Percentiles rank a stretch among this genome's conserved stretches.
Conservation (phyloP, 2,888 invertebrate species). For the Caenorhabditis drosophilae region DNA sequence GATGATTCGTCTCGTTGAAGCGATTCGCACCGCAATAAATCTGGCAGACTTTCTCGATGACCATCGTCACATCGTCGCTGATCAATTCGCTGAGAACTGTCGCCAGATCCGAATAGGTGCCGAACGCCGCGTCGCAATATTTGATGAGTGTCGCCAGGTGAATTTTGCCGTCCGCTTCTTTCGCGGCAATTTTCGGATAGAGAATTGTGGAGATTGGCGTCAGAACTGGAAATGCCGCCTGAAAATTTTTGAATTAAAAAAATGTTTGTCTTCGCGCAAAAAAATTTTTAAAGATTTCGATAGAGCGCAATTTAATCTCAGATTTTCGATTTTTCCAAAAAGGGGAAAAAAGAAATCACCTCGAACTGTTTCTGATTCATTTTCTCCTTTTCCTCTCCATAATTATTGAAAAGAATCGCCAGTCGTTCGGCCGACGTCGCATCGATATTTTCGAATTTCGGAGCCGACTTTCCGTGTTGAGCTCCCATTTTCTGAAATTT, state of each 20-base stretch:
- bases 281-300: no score
- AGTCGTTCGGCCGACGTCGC: not conserved
- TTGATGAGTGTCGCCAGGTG: not conserved
- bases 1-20: not conserved
- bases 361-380: slow-evolving; percentile 2
- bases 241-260: no score
- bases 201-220: not conserved
- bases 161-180: not conserved
- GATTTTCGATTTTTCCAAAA: no score
- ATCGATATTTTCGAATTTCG: slow-evolving; percentile 10
- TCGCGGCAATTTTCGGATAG: not conserved
- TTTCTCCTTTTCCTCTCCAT: not conserved
- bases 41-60: not conserved
- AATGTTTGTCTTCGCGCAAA: no score
- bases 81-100: slow-evolving; percentile 8
- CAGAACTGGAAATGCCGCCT: slow-evolving; percentile 1
- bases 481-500: no score
- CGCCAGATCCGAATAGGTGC: slow-evolving; percentile 12
- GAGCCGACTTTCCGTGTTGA: not conserved
- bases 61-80: slow-evolving; percentile 1
- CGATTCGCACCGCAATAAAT: not conserved
- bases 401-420: not conserved
- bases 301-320: no score
- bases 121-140: not conserved
- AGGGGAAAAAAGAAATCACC: slow-evolving; percentile 1